Percentiles rank a stretch among this genome's conserved stretches.
These are phyloP conservation scores for Mastigias papua DNA, from an alignment of 30 jellyfish, hydroid and myxozoan genomes.

Conservation along the genomic window DNA sequence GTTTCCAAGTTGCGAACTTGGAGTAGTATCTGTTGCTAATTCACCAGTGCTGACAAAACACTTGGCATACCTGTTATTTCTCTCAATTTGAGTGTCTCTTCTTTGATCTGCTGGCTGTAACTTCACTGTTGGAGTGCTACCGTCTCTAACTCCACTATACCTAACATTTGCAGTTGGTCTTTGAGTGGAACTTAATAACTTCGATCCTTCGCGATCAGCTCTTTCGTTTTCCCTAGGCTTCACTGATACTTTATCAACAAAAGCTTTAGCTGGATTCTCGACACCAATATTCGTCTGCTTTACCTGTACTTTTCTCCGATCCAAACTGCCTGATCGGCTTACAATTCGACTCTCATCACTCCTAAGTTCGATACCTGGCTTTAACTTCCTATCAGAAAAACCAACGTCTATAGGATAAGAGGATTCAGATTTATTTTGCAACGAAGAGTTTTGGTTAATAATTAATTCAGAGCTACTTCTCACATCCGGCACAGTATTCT, in stretches of 20 bases:
- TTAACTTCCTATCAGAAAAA: background rate
- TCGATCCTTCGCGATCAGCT: background rate
- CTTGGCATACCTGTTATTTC: background rate
- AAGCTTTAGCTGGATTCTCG: background rate
- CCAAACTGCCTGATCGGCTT: conserved; percentile 6
- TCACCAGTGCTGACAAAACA: background rate
- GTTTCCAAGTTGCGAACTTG: background rate
- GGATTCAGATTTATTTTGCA: background rate
- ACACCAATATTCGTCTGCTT: background rate
- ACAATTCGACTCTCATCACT: background rate
- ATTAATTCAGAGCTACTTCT: background rate
- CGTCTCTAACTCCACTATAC: background rate
- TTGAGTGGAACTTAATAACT: background rate
- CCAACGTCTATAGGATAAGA: background rate
- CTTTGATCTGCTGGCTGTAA: background rate
- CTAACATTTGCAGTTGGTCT: background rate
- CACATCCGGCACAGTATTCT: background rate
- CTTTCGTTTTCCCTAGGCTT: background rate
- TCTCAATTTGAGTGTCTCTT: background rate
- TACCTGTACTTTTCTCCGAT: background rate
- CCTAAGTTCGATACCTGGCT: background rate
- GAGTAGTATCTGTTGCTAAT: background rate
- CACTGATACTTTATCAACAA: background rate
- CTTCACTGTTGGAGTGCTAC: background rate
- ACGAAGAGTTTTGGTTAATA: background rate